Percentiles rank a stretch among this genome's conserved stretches.
phyloP scores from a whole-genome alignment of 2,888 invertebrate genomes.

The Ethmia dodecea region DNA sequence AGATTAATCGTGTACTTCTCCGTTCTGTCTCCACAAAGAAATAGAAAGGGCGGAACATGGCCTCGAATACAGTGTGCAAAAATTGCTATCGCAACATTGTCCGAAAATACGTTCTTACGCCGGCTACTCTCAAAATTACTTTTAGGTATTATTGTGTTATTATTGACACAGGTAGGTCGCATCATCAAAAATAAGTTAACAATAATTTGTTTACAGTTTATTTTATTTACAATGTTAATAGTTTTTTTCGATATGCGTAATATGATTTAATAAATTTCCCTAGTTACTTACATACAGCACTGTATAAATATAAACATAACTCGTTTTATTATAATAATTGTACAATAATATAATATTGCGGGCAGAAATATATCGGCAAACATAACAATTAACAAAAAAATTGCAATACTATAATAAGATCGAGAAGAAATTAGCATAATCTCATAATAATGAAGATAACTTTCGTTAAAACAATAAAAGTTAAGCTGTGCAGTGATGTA shows the following conservation, averaged over 20 bases:
- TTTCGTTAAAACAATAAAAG: too few species aligned
- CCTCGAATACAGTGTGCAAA: slow-evolving; percentile 36
- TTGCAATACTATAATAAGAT: slow-evolving; percentile 15
- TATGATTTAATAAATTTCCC: slow-evolving; percentile 53
- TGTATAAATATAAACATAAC: slow-evolving; percentile 64
- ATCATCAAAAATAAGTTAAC: slow-evolving; percentile 44
- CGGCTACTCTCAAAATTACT: too few species aligned
- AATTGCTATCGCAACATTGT: slow-evolving; percentile 30
- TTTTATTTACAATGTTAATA: slow-evolving; percentile 57
- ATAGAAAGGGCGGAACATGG: slow-evolving; percentile 48
- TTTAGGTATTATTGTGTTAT: too few species aligned
- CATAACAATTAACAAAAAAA: slow-evolving; percentile 69
- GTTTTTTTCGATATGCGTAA: slow-evolving; percentile 57
- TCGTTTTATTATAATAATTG: slow-evolving; percentile 47
- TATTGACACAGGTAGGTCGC: too few species aligned
- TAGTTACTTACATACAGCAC: slow-evolving; percentile 42
- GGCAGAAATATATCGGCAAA: slow-evolving; percentile 60
- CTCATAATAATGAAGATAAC: too few species aligned
- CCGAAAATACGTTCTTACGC: slow-evolving; percentile 32
- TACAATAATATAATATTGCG: slow-evolving; percentile 56
- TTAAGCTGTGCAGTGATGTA: not conserved
- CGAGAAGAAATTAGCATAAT: slow-evolving; percentile 55
- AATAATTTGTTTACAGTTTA: slow-evolving; percentile 48
- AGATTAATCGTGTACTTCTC: slow-evolving; percentile 71
- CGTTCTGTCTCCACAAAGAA: slow-evolving; percentile 44